Conservation (phyloP, 2,888 invertebrate genomes). For the Synergus japonicus region DNA sequence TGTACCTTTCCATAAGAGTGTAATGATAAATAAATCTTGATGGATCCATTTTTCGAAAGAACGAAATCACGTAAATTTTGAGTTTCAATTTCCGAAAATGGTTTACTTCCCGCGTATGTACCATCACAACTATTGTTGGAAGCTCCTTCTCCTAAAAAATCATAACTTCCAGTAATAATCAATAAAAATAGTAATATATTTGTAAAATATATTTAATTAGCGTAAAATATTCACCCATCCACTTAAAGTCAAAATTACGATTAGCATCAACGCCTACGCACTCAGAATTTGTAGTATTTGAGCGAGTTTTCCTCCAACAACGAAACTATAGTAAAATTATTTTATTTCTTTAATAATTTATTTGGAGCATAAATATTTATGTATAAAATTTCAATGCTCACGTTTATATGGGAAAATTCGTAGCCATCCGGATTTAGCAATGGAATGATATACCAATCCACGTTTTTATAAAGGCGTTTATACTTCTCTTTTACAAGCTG, state of each 20-base stretch:
- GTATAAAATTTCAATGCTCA: background rate
- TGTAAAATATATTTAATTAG: background rate
- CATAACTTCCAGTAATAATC: background rate
- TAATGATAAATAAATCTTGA: conserved; percentile 84
- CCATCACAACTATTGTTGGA: conserved; percentile 79
- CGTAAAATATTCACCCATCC: conserved; percentile 75
- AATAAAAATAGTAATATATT: background rate
- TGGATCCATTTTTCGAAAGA: conserved; percentile 76
- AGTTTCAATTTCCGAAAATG: conserved; percentile 85
- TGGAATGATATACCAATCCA: conserved; percentile 84
- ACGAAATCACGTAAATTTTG: conserved; percentile 81
- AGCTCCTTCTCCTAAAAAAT: conserved; percentile 64
- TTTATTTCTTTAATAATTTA: background rate
- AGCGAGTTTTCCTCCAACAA: conserved; percentile 85
- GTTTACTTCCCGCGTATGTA: conserved; percentile 80
- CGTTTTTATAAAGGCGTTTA: conserved; percentile 78
- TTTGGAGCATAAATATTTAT: background rate
- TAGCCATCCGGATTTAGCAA: conserved; percentile 87
- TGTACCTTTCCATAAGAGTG: conserved; percentile 79
- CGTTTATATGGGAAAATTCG: conserved; percentile 77
- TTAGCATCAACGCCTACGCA: conserved; percentile 88
- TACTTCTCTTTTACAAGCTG: conserved; percentile 79
- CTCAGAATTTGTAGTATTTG: conserved; percentile 66
- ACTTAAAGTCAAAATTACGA: conserved; percentile 85
- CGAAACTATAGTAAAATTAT: conserved; percentile 77